Percentiles rank a stretch among this genome's conserved stretches.
Conservation (phyloP, 2,113 vertebrate species). For the Phodopus roborovskii region DNA sequence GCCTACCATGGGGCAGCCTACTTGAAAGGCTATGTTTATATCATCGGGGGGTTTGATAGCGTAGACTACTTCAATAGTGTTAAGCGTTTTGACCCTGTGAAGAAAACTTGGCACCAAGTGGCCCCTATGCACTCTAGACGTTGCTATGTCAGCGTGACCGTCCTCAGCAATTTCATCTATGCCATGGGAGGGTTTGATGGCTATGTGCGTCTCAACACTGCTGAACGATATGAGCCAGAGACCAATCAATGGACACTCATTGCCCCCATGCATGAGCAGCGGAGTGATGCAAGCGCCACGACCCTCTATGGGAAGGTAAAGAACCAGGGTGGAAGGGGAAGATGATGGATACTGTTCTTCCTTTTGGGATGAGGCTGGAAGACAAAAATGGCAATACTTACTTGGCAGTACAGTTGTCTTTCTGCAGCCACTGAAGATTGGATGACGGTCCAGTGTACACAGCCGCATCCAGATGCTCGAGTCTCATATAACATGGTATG, state of each 20-base stretch:
- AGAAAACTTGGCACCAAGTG: slow-evolving; percentile 88
- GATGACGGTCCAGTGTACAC: neutral
- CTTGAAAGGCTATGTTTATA: slow-evolving; percentile 88
- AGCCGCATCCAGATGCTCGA: neutral
- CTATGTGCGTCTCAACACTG: slow-evolving; percentile 87
- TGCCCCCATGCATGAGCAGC: slow-evolving; percentile 88
- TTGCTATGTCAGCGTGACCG: slow-evolving; percentile 89
- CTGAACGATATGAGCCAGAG: slow-evolving; percentile 87
- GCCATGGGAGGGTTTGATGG: slow-evolving; percentile 93
- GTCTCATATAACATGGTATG: neutral
- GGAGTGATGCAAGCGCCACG: slow-evolving; percentile 89
- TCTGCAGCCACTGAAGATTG: neutral
- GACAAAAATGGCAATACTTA: neutral
- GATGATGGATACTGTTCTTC: accelerated
- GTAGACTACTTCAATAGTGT: slow-evolving; percentile 88
- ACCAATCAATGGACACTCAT: slow-evolving; percentile 91
- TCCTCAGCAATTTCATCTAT: slow-evolving; percentile 85
- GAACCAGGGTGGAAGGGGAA: accelerated
- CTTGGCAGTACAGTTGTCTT: neutral
- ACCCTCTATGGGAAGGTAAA: slow-evolving; percentile 88
- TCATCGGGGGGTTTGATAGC: slow-evolving; percentile 89
- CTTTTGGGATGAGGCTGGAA: neutral
- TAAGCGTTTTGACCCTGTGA: slow-evolving; percentile 87
- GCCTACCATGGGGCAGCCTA: slow-evolving; percentile 88
- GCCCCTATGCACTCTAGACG: slow-evolving; percentile 90